Percentiles rank a stretch among this genome's conserved stretches.
Evolutionary conservation across 2,888 invertebrate species (phyloP).

Genomic region (Plebejus argus): DNA sequence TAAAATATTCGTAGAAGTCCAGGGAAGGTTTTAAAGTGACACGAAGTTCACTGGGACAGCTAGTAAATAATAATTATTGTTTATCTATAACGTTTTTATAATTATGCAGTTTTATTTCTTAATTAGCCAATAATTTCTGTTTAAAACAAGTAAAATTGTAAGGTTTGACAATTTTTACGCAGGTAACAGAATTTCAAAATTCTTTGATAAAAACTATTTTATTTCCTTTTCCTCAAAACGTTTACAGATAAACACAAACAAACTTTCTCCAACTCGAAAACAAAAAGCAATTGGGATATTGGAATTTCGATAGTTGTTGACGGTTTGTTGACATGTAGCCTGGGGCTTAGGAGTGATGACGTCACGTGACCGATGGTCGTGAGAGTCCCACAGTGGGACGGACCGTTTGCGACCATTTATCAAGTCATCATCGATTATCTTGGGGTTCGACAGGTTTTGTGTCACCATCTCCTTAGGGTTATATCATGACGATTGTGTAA

Average conservation of each 20-base stretch:
- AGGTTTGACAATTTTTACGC: no score
- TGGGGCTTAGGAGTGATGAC: constrained; percentile 19
- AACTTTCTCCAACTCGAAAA: constrained; percentile 3
- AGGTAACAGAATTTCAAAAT: no score
- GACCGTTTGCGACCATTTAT: constrained; percentile 30
- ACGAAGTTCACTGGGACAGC: no score
- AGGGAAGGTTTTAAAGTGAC: no score
- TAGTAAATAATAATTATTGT: no score
- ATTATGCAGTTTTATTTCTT: no score
- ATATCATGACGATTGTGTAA: background rate
- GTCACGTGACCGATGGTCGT: constrained; percentile 33
- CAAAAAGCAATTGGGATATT: constrained; percentile 24
- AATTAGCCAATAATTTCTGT: no score
- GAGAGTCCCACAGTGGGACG: constrained; percentile 4
- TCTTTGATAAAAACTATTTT: background rate
- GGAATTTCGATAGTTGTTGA: background rate
- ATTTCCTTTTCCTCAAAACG: background rate
- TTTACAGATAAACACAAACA: background rate
- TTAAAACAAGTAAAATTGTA: no score
- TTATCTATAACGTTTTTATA: no score
- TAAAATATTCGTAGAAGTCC: no score
- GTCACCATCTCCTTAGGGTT: background rate
- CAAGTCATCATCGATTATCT: constrained; percentile 25
- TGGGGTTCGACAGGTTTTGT: background rate
- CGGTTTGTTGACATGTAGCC: constrained; percentile 31